phyloP scores from a whole-genome alignment of 2,797 vertebrate species.

The Geotrypetes seraphini region DNA sequence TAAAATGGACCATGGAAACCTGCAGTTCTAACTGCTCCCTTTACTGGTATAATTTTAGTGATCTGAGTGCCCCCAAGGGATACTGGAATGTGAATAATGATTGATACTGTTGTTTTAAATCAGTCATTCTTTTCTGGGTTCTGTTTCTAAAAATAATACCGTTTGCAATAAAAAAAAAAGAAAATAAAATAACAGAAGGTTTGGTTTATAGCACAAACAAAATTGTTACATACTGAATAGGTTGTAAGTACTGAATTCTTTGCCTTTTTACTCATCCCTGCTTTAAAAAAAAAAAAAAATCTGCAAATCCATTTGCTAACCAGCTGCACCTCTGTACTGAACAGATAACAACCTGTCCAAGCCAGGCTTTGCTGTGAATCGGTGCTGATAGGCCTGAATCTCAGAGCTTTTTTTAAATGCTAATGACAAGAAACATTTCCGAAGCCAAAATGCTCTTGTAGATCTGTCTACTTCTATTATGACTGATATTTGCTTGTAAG shows the following conservation, averaged over 20 bases:
- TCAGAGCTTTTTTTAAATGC: conserved; percentile 98
- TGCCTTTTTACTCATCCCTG: conserved; percentile 91
- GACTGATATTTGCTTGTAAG: conserved; percentile 99
- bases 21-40: conserved; percentile 50
- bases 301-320: conserved; percentile 99
- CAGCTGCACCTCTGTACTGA: conserved; percentile 99
- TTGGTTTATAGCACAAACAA: conserved; percentile 82
- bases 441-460: conserved; percentile 97
- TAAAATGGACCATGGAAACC: conserved; percentile 48
- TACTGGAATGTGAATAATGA: conserved; percentile 92
- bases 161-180: conserved; percentile 49
- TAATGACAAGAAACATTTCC: conserved; percentile 98
- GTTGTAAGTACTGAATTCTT: conserved; percentile 97
- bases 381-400: conserved; percentile 98
- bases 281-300: conserved; percentile 97
- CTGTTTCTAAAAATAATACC: conserved; percentile 88
- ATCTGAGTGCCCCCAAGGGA: conserved; percentile 80
- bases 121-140: conserved; percentile 65
- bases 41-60: conserved; percentile 64
- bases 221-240: conserved; percentile 84
- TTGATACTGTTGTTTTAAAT: conserved; percentile 66
- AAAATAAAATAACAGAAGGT: conserved; percentile 63
- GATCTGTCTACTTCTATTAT: conserved; percentile 99
- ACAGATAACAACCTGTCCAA: conserved; percentile 99
- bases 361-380: conserved; percentile 93